Conservation (phyloP, 2,113 vertebrate genomes). For the Nematolebias whitei region DNA sequence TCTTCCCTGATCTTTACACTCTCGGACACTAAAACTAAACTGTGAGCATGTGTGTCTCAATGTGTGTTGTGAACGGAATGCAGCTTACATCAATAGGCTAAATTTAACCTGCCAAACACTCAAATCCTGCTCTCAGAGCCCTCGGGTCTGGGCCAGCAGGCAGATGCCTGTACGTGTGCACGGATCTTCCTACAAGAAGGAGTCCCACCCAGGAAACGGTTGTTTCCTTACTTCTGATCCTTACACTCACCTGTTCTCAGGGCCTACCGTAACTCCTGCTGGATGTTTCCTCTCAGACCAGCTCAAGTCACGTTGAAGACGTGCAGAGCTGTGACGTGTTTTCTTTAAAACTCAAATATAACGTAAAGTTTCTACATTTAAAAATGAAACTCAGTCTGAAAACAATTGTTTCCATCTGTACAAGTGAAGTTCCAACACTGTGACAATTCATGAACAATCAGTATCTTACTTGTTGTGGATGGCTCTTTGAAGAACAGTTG, state of each 20-base stretch:
- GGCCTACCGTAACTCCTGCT: constrained; percentile 20
- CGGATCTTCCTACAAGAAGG: constrained; percentile 10
- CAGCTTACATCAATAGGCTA: constrained; percentile 97
- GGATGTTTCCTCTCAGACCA: no score
- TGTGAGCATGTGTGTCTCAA: constrained; percentile 80
- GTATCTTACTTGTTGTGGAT: no score
- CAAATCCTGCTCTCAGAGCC: constrained; percentile 76
- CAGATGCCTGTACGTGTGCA: not conserved
- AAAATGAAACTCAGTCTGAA: no score
- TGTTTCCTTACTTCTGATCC: constrained; percentile 11
- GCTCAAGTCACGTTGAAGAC: no score
- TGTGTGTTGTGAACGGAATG: constrained; percentile 90
- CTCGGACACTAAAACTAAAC: constrained; percentile 85
- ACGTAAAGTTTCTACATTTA: no score
- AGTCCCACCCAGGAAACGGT: constrained; percentile 12
- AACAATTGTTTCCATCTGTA: no score
- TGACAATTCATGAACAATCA: no score
- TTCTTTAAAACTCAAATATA: no score
- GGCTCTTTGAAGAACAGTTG: no score
- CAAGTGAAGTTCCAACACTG: no score
- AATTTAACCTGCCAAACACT: constrained; percentile 90
- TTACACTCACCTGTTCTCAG: constrained; percentile 20
- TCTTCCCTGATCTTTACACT: constrained; percentile 89
- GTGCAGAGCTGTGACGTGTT: no score
- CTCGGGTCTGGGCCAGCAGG: constrained; percentile 52